A percentile compares a stretch with the other conserved stretches of the same genome.
These are phyloP conservation scores for Cantharis rufa DNA, from an alignment of 2,888 invertebrate species.

Conservation along the genomic window DNA sequence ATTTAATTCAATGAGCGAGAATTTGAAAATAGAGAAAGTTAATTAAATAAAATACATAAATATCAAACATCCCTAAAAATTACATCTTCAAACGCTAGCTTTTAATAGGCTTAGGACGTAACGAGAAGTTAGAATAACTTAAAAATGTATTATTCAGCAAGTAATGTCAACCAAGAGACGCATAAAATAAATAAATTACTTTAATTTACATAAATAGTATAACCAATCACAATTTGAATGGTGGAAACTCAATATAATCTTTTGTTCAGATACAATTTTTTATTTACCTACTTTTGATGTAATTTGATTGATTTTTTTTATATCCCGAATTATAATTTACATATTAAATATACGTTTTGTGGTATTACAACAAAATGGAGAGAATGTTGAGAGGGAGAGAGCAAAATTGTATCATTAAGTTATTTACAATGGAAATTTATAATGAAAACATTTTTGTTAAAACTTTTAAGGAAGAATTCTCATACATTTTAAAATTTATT, in stretches of 20 bases:
- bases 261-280: background rate
- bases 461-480: background rate
- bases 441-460: background rate
- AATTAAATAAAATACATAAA: background rate
- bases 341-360: background rate
- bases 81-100: background rate
- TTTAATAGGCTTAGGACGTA: slow-evolving; percentile 2
- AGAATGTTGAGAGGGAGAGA: background rate
- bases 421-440: background rate
- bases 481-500: background rate
- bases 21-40: background rate
- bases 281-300: background rate
- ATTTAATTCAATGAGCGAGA: background rate
- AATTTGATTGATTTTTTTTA: background rate
- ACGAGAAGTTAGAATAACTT: slow-evolving; percentile 2
- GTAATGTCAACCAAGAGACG: slow-evolving; percentile 4
- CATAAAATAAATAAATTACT: slow-evolving; percentile 5
- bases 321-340: background rate
- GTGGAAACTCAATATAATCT: slow-evolving; percentile 2
- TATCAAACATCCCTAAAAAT: background rate
- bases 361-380: background rate
- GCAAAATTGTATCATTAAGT: background rate
- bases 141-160: slow-evolving; percentile 5
- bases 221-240: slow-evolving; percentile 1
- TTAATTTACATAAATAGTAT: slow-evolving; percentile 1